Evolutionary conservation across 2,113 vertebrate species (phyloP).

Genomic region (Megaceryle maxima): DNA sequence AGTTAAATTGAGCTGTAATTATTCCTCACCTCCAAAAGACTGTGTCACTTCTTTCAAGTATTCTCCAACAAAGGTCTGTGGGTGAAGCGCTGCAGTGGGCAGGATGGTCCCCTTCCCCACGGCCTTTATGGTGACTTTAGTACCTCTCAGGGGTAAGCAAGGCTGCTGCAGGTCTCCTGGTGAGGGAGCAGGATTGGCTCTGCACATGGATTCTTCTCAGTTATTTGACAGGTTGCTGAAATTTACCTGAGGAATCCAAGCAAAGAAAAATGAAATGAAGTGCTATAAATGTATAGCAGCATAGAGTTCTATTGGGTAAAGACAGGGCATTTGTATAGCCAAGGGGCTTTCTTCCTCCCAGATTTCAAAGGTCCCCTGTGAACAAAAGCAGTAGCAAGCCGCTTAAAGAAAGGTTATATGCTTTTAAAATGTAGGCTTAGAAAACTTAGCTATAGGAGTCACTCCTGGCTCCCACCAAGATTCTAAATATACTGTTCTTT

Average conservation of each 20-base stretch:
- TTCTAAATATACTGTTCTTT: constrained; percentile 16
- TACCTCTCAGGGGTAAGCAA: background rate
- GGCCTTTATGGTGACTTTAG: background rate
- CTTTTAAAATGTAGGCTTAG: background rate
- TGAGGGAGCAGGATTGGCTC: background rate
- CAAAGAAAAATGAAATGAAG: constrained; percentile 12
- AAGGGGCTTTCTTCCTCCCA: background rate
- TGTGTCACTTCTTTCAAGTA: background rate
- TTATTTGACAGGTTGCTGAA: background rate
- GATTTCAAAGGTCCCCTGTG: constrained; percentile 23
- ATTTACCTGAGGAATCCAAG: constrained; percentile 24
- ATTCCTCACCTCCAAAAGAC: background rate
- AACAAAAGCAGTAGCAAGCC: constrained; percentile 20
- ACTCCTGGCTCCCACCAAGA: background rate
- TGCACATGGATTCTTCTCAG: background rate
- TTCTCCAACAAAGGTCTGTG: rapidly evolving
- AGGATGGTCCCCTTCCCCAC: background rate
- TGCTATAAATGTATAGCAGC: background rate
- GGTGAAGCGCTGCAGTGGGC: background rate
- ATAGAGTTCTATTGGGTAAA: constrained; percentile 1
- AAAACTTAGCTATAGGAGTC: background rate
- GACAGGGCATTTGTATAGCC: background rate
- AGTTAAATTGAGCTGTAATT: background rate
- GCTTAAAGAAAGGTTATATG: background rate
- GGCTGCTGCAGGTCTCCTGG: background rate